Percentiles rank a stretch among this genome's conserved stretches.
Conservation (phyloP, 2,888 invertebrate species). For the Mayetiola destructor region DNA sequence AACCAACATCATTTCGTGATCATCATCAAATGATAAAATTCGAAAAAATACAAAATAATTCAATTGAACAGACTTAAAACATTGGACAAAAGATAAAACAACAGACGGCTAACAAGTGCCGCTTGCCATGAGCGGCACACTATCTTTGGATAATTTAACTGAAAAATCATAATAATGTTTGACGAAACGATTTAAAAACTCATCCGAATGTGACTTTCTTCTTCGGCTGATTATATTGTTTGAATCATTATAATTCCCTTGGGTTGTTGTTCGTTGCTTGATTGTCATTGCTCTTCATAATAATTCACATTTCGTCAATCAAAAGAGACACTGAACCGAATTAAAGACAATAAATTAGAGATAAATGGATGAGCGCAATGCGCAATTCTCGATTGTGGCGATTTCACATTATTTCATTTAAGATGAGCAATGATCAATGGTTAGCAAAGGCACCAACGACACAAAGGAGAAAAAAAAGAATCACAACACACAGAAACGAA, state of each 20-base stretch:
- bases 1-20: too few relatives aligned
- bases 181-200: slow-evolving; percentile 5
- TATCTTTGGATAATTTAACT: not conserved
- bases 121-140: not conserved
- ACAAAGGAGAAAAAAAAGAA: not conserved
- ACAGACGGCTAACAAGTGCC: not conserved
- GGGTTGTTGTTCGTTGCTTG: not conserved
- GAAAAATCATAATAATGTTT: slow-evolving; percentile 3
- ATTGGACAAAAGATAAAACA: slow-evolving; percentile 2
- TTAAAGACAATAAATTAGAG: slow-evolving; percentile 12
- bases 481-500: not conserved
- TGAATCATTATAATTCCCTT: not conserved
- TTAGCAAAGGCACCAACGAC: too few relatives aligned
- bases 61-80: not conserved
- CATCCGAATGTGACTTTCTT: slow-evolving; percentile 3
- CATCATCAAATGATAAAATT: too few relatives aligned
- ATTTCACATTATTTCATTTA: too few relatives aligned
- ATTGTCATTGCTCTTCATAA: not conserved
- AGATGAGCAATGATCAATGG: too few relatives aligned
- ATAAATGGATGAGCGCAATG: slow-evolving; percentile 9
- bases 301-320: slow-evolving; percentile 9
- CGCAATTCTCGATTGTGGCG: slow-evolving; percentile 10
- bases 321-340: slow-evolving; percentile 10
- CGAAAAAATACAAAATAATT: too few relatives aligned
- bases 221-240: not conserved